Evolutionary conservation across 2,888 invertebrate species (phyloP), one percentile per base, ranked within the genome.

Genomic region (Bembecia ichneumoniformis): DNA sequence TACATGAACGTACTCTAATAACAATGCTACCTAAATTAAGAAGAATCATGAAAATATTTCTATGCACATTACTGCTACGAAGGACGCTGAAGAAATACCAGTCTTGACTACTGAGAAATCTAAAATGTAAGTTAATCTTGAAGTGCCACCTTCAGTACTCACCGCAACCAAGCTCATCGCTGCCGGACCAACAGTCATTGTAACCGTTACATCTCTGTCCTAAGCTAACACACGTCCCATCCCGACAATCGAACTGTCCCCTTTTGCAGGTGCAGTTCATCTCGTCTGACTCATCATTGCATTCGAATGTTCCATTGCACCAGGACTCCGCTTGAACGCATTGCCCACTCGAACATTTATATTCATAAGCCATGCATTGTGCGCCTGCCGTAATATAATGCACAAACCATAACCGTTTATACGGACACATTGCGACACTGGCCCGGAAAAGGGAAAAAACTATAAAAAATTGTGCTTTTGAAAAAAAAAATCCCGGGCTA

Each of bases 161-260:
- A 79, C 88, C 87, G 61, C 90, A 90, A 57, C 86, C 82, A 49
- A 63, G 63, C 74, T 93, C 93, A 63, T 93, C 92, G 61, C 90
- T 90, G 52, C 89, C 89, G 65, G 88, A 84, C 20, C 78, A 69
- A 74, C 92, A 93, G 68, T 93, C 90, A 56, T 60, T 65, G 50
- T 74, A 68, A 58, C 88, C 88, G 70, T 94, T 89, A 76, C 95
- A 95, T 62, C 89, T 83, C 58, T 88, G 88, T 47, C 87, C 86
- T 58, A 86, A 77, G 64, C 89, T 86, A 71, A 93, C 88, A 78
- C 94, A 94, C 66, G 88, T 77, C 55, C 91, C 91, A 63, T 92
- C 90, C 61, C 91, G 80, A 73, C 92, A 92, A 48, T 73, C 73
- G 68, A 87, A 89, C 64, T 90, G 77, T 51, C 82, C 89, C 52